These are phyloP conservation scores for Gymnoscopelus microlampas DNA, from an alignment of 2,797 vertebrate species.

Conservation along the genomic window DNA sequence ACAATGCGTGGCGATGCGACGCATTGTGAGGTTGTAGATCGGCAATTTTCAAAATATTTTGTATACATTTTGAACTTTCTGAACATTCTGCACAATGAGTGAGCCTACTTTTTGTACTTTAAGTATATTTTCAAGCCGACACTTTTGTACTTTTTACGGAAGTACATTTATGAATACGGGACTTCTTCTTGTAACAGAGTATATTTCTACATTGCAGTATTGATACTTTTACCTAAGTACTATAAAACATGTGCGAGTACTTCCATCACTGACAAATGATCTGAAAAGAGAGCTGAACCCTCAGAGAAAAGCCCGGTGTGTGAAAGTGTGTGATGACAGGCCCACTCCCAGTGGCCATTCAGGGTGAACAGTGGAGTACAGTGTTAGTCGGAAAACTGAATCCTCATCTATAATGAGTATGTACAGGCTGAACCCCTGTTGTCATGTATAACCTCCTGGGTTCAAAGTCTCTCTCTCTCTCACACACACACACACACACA, in stretches of 20 bases:
- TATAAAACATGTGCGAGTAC: background rate
- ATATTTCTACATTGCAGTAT: background rate
- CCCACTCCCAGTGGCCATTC: constrained; percentile 41
- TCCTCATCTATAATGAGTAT: constrained; percentile 47
- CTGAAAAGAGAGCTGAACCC: constrained; percentile 20
- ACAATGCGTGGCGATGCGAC: no score
- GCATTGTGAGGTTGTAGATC: no score
- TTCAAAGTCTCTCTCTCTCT: background rate
- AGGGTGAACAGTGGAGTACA: constrained; percentile 63
- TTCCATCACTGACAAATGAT: constrained; percentile 5
- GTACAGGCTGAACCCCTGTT: constrained; percentile 11
- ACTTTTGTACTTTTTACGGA: no score
- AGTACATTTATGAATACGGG: no score
- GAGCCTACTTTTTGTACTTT: background rate
- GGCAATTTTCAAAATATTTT: no score
- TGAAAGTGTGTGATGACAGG: constrained; percentile 61
- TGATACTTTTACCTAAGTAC: background rate
- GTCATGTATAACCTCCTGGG: no score
- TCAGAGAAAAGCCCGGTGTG: constrained; percentile 23
- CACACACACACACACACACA: background rate
- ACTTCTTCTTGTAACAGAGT: background rate
- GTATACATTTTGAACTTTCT: no score
- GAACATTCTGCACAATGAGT: background rate
- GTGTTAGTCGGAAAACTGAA: constrained; percentile 66
- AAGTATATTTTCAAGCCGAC: no score